Conservation (phyloP, 2,797 vertebrate species). For the Xenentodon cancila region DNA sequence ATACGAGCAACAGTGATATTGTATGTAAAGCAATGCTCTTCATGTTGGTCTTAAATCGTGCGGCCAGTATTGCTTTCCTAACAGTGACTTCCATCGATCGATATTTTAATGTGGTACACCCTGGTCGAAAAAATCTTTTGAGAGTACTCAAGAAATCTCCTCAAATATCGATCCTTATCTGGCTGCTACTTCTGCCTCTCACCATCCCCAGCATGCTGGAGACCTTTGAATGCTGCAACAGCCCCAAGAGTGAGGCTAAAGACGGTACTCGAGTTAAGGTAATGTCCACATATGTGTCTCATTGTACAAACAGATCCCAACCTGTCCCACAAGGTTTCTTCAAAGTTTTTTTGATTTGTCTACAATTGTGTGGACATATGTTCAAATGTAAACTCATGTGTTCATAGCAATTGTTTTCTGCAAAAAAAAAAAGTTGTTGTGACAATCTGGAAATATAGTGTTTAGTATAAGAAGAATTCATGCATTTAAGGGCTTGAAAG, state of each 20-base stretch:
- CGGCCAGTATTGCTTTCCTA: conserved; percentile 79
- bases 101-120: conserved; percentile 77
- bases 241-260: fast-evolving
- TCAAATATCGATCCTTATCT: conserved; percentile 71
- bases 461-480: too few relatives aligned
- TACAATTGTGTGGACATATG: too few relatives aligned
- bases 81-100: conserved; percentile 74
- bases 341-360: neutral
- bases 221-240: conserved; percentile 64
- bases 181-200: conserved; percentile 70
- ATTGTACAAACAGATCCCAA: too few relatives aligned
- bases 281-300: neutral
- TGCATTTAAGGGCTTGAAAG: too few relatives aligned
- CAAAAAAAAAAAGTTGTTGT: too few relatives aligned
- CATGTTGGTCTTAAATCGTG: conserved; percentile 75
- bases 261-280: conserved; percentile 38
- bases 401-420: too few relatives aligned
- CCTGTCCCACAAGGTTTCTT: neutral
- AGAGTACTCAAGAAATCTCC: conserved; percentile 61
- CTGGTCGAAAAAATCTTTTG: conserved; percentile 60
- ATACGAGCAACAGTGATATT: fast-evolving
- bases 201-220: conserved; percentile 74
- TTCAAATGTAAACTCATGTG: too few relatives aligned
- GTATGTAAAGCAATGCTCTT: conserved; percentile 70
- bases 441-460: too few relatives aligned